Evolutionary conservation across 2,888 invertebrate genomes (phyloP).

Genomic region (Osmoderma eremita): DNA sequence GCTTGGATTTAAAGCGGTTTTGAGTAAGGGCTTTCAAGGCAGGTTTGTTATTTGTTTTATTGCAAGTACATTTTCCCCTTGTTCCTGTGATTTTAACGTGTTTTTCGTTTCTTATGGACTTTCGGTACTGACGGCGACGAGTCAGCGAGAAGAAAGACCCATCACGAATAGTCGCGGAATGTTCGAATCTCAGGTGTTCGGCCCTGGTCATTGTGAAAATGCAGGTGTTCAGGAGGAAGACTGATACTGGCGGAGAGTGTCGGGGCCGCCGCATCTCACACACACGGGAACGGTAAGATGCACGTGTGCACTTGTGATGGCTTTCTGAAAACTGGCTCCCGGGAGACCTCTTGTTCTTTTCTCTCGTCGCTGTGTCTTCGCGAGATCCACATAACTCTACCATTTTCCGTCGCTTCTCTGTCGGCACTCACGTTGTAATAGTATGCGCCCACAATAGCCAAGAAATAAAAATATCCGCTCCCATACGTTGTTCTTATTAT

Average conservation of each 20-base stretch:
- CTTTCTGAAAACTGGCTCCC: conserved; percentile 56
- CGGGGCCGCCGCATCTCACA: conserved; percentile 35
- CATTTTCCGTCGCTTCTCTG: conserved; percentile 35
- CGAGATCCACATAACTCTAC: conserved; percentile 50
- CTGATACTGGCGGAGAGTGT: conserved; percentile 42
- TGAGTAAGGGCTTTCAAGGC: too few species aligned
- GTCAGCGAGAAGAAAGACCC: conserved; percentile 29
- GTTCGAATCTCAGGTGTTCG: conserved; percentile 61
- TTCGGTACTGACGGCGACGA: conserved; percentile 29
- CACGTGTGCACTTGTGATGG: conserved; percentile 54
- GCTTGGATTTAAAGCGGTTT: too few species aligned
- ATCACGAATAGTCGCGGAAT: conserved; percentile 53
- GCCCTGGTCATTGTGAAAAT: conserved; percentile 59
- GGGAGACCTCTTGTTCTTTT: conserved; percentile 47
- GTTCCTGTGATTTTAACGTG: conserved; percentile 12
- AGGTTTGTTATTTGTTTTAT: too few species aligned
- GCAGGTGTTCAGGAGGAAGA: conserved; percentile 57
- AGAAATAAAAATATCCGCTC: conserved; percentile 29
- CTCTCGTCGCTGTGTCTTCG: conserved; percentile 44
- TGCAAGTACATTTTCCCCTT: neutral
- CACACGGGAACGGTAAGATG: conserved; percentile 52
- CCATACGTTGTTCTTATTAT: too few species aligned
- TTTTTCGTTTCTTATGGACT: conserved; percentile 33
- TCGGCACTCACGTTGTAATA: conserved; percentile 4
- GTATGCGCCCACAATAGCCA: conserved; percentile 7